Evolutionary conservation across 37 sponge, comb jelly and placozoan species (phyloP).

Genomic region (Axinella damicornis): DNA sequence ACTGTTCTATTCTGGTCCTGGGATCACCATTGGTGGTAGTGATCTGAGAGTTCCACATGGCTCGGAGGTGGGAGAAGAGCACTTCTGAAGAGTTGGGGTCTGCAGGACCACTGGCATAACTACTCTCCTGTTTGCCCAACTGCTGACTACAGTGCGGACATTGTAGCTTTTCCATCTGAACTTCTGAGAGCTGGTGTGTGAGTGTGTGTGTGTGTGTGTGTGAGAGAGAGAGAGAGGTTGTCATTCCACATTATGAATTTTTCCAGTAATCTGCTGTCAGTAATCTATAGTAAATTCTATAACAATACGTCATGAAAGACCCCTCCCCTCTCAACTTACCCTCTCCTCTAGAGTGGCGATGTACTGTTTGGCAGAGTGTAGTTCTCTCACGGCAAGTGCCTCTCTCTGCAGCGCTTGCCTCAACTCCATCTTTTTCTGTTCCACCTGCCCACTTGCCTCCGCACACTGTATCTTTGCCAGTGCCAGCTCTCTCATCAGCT

Average conservation of each 20-base stretch:
- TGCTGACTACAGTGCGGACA: conserved; percentile 8
- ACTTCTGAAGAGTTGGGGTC: neutral
- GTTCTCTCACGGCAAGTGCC: conserved; percentile 16
- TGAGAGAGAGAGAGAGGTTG: too few species aligned
- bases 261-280: too few species aligned
- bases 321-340: conserved; percentile 5
- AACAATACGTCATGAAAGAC: too few species aligned
- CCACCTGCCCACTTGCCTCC: conserved; percentile 45
- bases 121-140: neutral
- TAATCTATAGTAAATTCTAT: too few species aligned
- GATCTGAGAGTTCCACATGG: conserved; percentile 11
- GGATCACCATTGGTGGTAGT: neutral
- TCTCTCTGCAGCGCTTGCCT: conserved; percentile 46
- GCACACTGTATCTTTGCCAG: conserved; percentile 51
- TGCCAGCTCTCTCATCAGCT: conserved; percentile 47
- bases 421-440: conserved; percentile 53
- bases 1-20: too few species aligned
- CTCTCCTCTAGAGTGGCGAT: conserved; percentile 24
- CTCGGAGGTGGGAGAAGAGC: conserved; percentile 3
- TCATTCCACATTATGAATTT: too few species aligned
- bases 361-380: conserved; percentile 11
- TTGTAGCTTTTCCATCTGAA: neutral
- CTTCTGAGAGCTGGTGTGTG: neutral
- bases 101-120: neutral
- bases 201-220: too few species aligned